Percentiles rank a stretch among this genome's conserved stretches.
Evolutionary conservation across 2,113 vertebrate genomes (phyloP).

Genomic region (Galbula dea): DNA sequence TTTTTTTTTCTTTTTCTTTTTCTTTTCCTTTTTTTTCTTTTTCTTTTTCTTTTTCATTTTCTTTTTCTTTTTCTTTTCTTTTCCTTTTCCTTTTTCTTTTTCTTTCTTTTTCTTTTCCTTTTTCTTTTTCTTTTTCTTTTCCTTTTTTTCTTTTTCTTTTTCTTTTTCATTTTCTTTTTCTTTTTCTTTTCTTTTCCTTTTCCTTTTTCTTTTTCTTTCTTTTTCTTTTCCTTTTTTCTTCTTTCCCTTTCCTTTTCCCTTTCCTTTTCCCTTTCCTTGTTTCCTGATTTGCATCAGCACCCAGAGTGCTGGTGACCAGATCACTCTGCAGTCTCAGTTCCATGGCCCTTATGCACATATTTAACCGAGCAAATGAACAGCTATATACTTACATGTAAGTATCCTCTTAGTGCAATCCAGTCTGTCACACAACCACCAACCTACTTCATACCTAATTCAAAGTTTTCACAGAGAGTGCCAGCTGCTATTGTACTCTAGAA

Average conservation of each 20-base stretch:
- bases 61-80: rapidly evolving
- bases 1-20: rapidly evolving
- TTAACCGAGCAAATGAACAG: not conserved
- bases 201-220: too few relatives aligned
- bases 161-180: rapidly evolving
- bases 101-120: rapidly evolving
- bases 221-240: too few relatives aligned
- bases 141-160: rapidly evolving
- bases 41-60: not conserved
- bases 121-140: too few relatives aligned
- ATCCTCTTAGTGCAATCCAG: not conserved
- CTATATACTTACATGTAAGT: not conserved
- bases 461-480: not conserved
- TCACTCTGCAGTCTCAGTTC: not conserved
- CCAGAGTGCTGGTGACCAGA: not conserved
- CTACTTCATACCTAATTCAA: not conserved
- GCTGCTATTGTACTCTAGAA: not conserved
- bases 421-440: not conserved
- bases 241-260: too few relatives aligned
- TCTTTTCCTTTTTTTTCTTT: too few relatives aligned
- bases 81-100: rapidly evolving
- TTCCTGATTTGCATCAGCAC: not conserved
- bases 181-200: rapidly evolving
- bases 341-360: rapidly evolving
- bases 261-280: rapidly evolving